phyloP scores from a whole-genome alignment of 1,140 invertebrate genomes.

The Forficula auricularia region DNA sequence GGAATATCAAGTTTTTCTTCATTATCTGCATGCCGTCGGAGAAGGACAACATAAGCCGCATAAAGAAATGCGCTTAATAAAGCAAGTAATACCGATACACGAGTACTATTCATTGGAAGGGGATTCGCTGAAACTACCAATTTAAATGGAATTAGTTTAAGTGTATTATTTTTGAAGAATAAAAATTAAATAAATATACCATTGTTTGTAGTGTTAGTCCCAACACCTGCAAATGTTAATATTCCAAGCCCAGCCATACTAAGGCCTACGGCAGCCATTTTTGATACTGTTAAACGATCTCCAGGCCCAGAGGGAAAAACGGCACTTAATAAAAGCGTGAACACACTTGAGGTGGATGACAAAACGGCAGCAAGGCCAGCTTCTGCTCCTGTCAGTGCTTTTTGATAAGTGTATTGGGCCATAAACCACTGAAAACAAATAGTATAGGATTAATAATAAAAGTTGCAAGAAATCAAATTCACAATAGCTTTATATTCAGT shows the following conservation, averaged over 20 bases:
- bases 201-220: too few species aligned
- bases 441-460: background rate
- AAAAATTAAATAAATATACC: too few species aligned
- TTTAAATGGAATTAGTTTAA: too few species aligned
- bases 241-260: constrained; percentile 44
- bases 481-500: too few species aligned
- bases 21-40: constrained; percentile 60
- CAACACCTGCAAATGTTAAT: too few species aligned
- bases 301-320: constrained; percentile 56
- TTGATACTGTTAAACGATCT: constrained; percentile 67
- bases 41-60: constrained; percentile 64
- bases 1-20: constrained; percentile 79
- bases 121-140: too few species aligned
- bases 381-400: constrained; percentile 55
- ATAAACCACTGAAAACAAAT: constrained; percentile 53
- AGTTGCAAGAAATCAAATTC: too few species aligned
- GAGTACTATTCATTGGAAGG: constrained; percentile 7
- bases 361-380: constrained; percentile 60
- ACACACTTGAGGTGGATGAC: constrained; percentile 66
- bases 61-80: constrained; percentile 69
- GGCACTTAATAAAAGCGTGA: constrained; percentile 62
- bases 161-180: too few species aligned
- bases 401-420: constrained; percentile 64
- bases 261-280: constrained; percentile 56
- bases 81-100: constrained; percentile 32